Conservation (phyloP, 1,140 invertebrate genomes). For the Gonatopus flavifemur region DNA sequence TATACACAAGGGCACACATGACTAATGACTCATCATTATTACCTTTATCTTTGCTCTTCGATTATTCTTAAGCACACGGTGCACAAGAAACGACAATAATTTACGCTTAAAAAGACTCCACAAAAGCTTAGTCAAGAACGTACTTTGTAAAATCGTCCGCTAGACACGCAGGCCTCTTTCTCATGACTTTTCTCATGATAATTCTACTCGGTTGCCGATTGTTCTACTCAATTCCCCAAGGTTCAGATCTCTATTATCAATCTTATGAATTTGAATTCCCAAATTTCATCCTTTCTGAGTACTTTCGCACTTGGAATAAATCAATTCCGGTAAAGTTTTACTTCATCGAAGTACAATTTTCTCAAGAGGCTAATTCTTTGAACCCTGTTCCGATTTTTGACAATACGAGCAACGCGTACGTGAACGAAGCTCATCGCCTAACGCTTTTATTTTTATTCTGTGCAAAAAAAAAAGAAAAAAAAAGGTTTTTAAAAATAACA, state of each 20-base stretch:
- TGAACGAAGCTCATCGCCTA: slow-evolving; percentile 37
- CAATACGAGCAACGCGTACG: neutral
- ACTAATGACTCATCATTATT: slow-evolving; percentile 8
- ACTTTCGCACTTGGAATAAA: no score
- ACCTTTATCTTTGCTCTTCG: slow-evolving; percentile 2
- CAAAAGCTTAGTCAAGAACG: slow-evolving; percentile 51
- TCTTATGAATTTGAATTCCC: no score
- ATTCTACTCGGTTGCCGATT: no score
- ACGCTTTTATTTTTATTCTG: slow-evolving; percentile 28
- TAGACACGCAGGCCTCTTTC: slow-evolving; percentile 40
- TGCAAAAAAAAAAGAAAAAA: slow-evolving; percentile 43
- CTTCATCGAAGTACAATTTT: no score
- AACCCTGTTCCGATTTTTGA: neutral
- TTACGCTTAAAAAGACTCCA: slow-evolving; percentile 51
- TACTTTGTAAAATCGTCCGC: slow-evolving; percentile 51
- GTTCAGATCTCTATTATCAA: no score
- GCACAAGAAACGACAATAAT: slow-evolving; percentile 42
- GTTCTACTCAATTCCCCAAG: no score
- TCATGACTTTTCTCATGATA: no score
- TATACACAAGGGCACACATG: neutral
- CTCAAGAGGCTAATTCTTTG: no score
- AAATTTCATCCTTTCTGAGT: no score
- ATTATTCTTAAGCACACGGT: slow-evolving; percentile 28
- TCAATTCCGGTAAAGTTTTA: no score
- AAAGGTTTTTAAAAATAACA: slow-evolving; percentile 45